Evolutionary conservation across 2,113 vertebrate species (phyloP), one percentile per base, ranked within the genome.

Genomic region (Phodopus roborovskii): DNA sequence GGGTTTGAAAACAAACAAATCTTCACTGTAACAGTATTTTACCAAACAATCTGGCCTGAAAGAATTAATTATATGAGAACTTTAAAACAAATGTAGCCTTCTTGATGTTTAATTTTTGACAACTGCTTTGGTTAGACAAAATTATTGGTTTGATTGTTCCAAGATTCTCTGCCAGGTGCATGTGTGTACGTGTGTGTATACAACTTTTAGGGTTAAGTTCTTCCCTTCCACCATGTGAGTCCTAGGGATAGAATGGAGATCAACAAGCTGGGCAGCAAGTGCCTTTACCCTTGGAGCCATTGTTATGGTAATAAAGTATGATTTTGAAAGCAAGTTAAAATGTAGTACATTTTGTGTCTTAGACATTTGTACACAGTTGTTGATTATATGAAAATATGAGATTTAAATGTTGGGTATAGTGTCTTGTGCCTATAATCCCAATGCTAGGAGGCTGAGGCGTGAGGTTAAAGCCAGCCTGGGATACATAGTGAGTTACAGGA

Each of bases 1-100:
- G 60, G 39, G 50, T 92, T 71, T 70, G 16, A 96, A 96, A 96
- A 93, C 64, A 82, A 95, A n/a, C n/a, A 79, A 70, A 94, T 48
- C 28, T 68, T 93, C 36, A 79, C 66, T 86, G 33, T 39, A 75
- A 39, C 75, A 86, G 28, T 71, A 88, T 74, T 96, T 94, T 92
- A 81, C 42, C 90, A 28, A 95, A 77, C 71, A 91, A 24, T 28
- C 7, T 88, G 17, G 15, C 22, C 77, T 78, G 60, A 88, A 93
- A 92, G 33, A 2, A 71, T 64, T 33, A 2, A 71, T 64, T 33
- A 11, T 78, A 56, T 13, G 62, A 74, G 10, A 86, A 86, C 85
- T 78, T 95, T 78, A 28, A 50, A 78, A 94, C 75, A 83, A 50
- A n/a, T 71, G 22, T 62, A 64, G 56, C 24, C 19, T 94, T 48